Evolutionary conservation across 1,140 invertebrate species (phyloP).

Genomic region (Drosophila parvula): DNA sequence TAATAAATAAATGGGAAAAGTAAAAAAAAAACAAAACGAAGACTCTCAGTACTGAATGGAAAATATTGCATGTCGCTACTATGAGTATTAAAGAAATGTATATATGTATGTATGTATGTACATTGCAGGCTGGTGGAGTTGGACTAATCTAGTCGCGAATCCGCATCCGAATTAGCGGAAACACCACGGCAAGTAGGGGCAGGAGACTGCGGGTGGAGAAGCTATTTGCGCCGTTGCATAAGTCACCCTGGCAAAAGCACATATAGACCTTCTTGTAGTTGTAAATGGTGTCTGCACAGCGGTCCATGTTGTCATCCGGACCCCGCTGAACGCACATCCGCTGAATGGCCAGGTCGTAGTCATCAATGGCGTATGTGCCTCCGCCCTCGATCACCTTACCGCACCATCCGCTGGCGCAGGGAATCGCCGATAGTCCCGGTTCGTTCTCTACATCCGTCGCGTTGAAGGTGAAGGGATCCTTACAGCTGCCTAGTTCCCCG

Average conservation of each 20-base stretch:
- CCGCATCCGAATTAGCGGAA: not conserved
- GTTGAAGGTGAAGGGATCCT: conserved; percentile 93
- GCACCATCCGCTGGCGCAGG: conserved; percentile 97
- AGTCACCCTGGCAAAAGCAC: conserved; percentile 96
- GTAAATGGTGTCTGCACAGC: conserved; percentile 93
- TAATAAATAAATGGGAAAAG: not conserved
- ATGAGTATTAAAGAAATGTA: conserved; percentile 31
- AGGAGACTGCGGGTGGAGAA: not conserved
- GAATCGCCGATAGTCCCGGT: conserved; percentile 89
- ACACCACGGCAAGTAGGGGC: not conserved
- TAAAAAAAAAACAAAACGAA: not conserved
- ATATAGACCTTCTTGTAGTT: conserved; percentile 93
- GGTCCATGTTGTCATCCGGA: conserved; percentile 93
- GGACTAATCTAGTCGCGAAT: conserved; percentile 5
- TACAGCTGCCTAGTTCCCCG: conserved; percentile 94
- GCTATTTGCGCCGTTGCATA: conserved; percentile 88
- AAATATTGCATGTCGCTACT: conserved; percentile 12
- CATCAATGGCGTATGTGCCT: conserved; percentile 88
- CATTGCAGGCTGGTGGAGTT: conserved; percentile 10
- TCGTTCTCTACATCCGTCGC: conserved; percentile 88
- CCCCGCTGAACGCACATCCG: conserved; percentile 93
- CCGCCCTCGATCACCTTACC: conserved; percentile 94
- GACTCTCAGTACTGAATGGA: not conserved
- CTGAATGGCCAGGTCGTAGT: conserved; percentile 94
- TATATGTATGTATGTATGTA: conserved; percentile 2